A percentile compares a stretch with the other conserved stretches of the same genome.
phyloP scores from a whole-genome alignment of 2,113 vertebrate species.

The Crotalus viridis region DNA sequence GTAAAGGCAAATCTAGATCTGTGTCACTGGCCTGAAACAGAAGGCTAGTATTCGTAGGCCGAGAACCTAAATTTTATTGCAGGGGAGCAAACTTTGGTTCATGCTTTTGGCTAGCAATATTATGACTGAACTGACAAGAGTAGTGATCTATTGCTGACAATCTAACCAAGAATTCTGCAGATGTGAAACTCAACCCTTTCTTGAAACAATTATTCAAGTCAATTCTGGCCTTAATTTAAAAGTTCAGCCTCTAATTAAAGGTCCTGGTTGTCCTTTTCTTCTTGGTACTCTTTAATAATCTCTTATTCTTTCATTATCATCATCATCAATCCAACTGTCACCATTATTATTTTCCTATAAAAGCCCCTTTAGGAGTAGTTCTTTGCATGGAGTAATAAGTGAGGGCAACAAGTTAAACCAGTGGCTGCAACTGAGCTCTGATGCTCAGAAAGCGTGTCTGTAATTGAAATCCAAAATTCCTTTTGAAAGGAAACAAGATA shows the following conservation, averaged over 20 bases:
- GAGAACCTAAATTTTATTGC: background rate
- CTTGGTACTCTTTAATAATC: slow-evolving; percentile 31
- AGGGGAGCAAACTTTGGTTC: background rate
- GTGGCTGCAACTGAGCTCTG: slow-evolving; percentile 23
- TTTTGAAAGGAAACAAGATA: slow-evolving; percentile 55
- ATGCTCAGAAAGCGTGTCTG: slow-evolving; percentile 46
- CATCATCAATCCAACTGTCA: background rate
- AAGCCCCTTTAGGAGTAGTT: slow-evolving; percentile 9
- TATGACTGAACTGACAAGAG: background rate
- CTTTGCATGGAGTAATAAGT: background rate
- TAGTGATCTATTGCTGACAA: background rate
- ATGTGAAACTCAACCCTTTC: background rate
- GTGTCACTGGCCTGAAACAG: background rate
- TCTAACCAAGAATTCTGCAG: background rate
- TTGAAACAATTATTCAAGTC: background rate
- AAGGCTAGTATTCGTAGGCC: background rate
- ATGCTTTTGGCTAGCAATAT: background rate
- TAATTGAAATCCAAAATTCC: slow-evolving; percentile 60
- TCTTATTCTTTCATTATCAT: slow-evolving; percentile 1
- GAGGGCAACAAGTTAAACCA: slow-evolving; percentile 26
- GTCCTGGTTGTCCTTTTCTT: background rate
- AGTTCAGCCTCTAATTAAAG: background rate
- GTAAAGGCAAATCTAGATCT: background rate
- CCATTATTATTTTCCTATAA: slow-evolving; percentile 5
- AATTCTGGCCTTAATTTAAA: background rate